A percentile compares a stretch with the other conserved stretches of the same genome.
Conservation (phyloP, 2,888 invertebrate genomes). For the Poecilobothrus nobilitatus region DNA sequence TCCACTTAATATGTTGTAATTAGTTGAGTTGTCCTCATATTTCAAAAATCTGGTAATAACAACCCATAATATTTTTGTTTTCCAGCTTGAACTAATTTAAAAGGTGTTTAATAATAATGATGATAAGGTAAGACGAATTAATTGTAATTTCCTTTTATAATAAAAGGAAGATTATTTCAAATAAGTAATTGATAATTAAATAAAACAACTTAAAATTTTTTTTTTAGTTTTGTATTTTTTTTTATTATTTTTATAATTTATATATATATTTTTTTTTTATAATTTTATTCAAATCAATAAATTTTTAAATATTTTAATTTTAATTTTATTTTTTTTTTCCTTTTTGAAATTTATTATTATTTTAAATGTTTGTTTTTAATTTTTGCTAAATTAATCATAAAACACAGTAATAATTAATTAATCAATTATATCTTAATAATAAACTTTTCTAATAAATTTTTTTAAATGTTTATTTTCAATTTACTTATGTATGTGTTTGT, state of each 20-base stretch:
- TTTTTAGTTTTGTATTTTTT: not conserved
- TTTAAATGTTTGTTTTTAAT: not conserved
- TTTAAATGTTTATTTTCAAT: not conserved
- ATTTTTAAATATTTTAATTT: not conserved
- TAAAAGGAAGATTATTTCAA: too few relatives aligned
- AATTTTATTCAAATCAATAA: conserved; percentile 6
- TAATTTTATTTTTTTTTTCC: not conserved
- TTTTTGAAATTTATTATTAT: not conserved
- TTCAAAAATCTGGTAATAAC: too few relatives aligned
- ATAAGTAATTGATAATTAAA: too few relatives aligned
- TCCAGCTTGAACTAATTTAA: too few relatives aligned
- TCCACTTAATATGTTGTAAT: too few relatives aligned
- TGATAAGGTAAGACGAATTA: too few relatives aligned
- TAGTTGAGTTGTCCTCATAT: too few relatives aligned
- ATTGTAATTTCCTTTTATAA: too few relatives aligned
- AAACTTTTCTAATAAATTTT: not conserved
- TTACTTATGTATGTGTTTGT: not conserved
- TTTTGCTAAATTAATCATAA: conserved; percentile 6
- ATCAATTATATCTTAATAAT: not conserved
- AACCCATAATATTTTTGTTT: too few relatives aligned
- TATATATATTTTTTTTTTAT: not conserved
- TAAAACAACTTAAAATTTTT: too few relatives aligned
- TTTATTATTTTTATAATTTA: not conserved
- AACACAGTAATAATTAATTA: conserved; percentile 6
- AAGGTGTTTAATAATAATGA: too few relatives aligned